Evolutionary conservation across 2,113 vertebrate species (phyloP).

Genomic region (Oryzias curvinotus): DNA sequence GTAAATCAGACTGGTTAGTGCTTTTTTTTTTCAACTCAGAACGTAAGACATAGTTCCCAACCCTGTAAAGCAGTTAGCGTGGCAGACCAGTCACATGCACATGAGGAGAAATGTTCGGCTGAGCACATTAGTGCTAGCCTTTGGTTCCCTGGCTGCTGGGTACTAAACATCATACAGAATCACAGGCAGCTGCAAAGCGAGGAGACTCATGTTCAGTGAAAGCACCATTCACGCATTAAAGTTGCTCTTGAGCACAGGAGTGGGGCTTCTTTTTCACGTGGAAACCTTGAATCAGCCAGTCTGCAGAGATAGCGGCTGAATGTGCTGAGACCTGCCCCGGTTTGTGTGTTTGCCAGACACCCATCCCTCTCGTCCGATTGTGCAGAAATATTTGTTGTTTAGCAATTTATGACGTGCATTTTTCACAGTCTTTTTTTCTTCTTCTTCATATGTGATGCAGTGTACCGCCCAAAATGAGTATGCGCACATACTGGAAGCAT

Average conservation of each 20-base stretch:
- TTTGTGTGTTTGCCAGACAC: constrained; percentile 40
- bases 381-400: constrained; percentile 42
- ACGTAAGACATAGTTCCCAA: constrained; percentile 63
- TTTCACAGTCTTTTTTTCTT: constrained; percentile 33
- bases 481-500: constrained; percentile 76
- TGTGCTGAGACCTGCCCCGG: constrained; percentile 12
- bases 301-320: constrained; percentile 14
- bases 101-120: constrained; percentile 57
- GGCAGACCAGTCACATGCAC: constrained; percentile 71
- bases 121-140: constrained; percentile 49
- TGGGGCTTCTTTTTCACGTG: constrained; percentile 19
- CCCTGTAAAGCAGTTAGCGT: constrained; percentile 63
- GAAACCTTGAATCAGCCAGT: constrained; percentile 19
- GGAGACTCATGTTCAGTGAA: constrained; percentile 48
- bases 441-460: constrained; percentile 60
- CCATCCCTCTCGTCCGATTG: constrained; percentile 16
- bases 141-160: constrained; percentile 57
- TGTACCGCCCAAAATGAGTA: constrained; percentile 65
- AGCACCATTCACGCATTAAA: constrained; percentile 54
- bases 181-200: constrained; percentile 47
- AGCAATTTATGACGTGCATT: constrained; percentile 52
- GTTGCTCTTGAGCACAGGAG: constrained; percentile 41
- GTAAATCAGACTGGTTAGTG: constrained; percentile 2
- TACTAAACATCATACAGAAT: constrained; percentile 58
- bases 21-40: constrained; percentile 1